Conservation (phyloP, 1,140 invertebrate genomes). For the Chelonus insularis region DNA sequence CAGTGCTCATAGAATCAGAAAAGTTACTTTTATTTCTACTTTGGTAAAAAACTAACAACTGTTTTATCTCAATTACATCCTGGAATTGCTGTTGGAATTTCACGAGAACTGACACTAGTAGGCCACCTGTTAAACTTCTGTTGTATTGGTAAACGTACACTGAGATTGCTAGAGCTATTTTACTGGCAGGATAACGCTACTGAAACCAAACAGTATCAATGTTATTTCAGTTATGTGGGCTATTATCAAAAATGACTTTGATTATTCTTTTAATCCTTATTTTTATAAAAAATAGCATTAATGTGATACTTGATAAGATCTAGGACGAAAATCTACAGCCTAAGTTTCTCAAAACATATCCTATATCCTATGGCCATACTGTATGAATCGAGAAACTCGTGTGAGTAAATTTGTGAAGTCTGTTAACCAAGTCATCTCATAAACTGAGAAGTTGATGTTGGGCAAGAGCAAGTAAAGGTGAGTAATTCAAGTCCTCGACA, state of each 20-base stretch:
- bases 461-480: not conserved
- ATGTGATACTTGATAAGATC: too few relatives aligned
- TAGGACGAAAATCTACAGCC: too few relatives aligned
- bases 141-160: not conserved
- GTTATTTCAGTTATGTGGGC: too few relatives aligned
- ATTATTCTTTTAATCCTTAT: too few relatives aligned
- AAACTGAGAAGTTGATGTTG: not conserved
- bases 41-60: not conserved
- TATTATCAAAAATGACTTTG: too few relatives aligned
- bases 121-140: conserved; percentile 26
- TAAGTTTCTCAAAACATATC: too few relatives aligned
- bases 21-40: not conserved
- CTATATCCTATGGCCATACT: not conserved
- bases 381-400: not conserved
- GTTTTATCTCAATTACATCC: conserved; percentile 15
- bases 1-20: not conserved
- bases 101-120: conserved; percentile 6
- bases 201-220: not conserved
- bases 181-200: not conserved
- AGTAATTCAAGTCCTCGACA: conserved; percentile 15
- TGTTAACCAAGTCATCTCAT: too few relatives aligned
- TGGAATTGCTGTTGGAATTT: not conserved
- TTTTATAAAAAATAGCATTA: too few relatives aligned
- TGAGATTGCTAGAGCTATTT: not conserved
- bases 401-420: not conserved